phyloP scores from a whole-genome alignment of 2,113 vertebrate species.

The Trachemys scripta region DNA sequence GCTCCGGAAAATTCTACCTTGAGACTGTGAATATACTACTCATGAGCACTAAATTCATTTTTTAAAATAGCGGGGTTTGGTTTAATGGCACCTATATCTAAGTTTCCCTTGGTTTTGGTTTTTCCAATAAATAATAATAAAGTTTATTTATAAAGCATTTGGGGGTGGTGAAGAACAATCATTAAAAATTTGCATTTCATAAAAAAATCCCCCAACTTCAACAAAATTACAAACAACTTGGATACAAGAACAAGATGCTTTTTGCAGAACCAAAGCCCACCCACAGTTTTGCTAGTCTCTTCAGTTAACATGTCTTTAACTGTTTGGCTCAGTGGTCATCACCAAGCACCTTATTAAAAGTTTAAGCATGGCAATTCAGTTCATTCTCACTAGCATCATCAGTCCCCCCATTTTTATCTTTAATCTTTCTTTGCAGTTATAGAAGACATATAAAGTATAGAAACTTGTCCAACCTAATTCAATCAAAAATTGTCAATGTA shows the following conservation, averaged over 20 bases:
- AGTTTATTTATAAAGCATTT: not conserved
- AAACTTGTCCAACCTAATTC: not conserved
- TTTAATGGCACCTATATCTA: not conserved
- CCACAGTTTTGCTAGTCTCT: not conserved
- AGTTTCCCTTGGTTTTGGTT: not conserved
- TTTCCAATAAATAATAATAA: not conserved
- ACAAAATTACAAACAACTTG: not conserved
- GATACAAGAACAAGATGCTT: not conserved
- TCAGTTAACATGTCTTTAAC: not conserved
- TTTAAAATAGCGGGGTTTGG: not conserved
- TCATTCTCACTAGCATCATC: not conserved
- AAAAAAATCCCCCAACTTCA: not conserved
- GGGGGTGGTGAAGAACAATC: not conserved
- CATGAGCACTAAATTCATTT: not conserved
- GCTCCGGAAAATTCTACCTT: not conserved
- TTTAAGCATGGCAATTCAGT: not conserved
- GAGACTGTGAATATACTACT: not conserved
- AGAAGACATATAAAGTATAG: not conserved
- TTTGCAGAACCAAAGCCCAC: not conserved
- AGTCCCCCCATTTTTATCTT: not conserved
- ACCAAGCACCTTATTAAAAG: not conserved
- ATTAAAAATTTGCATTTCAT: not conserved
- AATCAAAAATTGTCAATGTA: not conserved
- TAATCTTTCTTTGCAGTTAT: not conserved
- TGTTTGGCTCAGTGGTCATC: not conserved